phyloP scores from a whole-genome alignment of 2,113 vertebrate genomes.

The Sardina pilchardus region DNA sequence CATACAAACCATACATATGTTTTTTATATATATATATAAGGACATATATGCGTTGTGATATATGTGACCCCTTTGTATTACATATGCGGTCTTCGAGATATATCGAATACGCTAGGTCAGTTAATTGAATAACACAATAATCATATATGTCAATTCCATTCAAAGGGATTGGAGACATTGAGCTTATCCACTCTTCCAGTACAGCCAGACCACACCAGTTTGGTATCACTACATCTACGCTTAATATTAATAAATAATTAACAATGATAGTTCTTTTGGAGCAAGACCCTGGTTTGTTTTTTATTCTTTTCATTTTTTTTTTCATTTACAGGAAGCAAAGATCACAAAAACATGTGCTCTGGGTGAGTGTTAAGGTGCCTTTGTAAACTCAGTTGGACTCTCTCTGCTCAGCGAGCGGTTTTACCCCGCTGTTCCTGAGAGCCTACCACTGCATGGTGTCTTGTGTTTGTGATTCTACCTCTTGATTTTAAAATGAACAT shows the following conservation, averaged over 20 bases:
- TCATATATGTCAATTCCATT: slow-evolving; percentile 75
- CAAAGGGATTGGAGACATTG: slow-evolving; percentile 61
- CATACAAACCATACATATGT: slow-evolving; percentile 39
- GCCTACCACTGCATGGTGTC: slow-evolving; percentile 61
- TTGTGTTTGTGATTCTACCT: slow-evolving; percentile 71
- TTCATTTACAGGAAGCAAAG: slow-evolving; percentile 65
- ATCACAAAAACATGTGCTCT: slow-evolving; percentile 74
- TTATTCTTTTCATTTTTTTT: slow-evolving; percentile 23
- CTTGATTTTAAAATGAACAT: slow-evolving; percentile 69
- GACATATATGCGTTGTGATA: slow-evolving; percentile 67
- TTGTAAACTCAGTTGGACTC: slow-evolving; percentile 70
- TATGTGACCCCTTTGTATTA: slow-evolving; percentile 61
- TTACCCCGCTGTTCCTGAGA: slow-evolving; percentile 44
- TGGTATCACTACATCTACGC: slow-evolving; percentile 65
- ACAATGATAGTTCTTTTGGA: slow-evolving; percentile 69
- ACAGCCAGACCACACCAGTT: slow-evolving; percentile 73
- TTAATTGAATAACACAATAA: slow-evolving; percentile 57
- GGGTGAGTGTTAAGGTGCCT: slow-evolving; percentile 77
- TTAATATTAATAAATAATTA: slow-evolving; percentile 76
- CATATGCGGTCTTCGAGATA: slow-evolving; percentile 59
- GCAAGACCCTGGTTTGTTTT: slow-evolving; percentile 76
- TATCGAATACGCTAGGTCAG: slow-evolving; percentile 60
- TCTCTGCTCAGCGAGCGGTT: slow-evolving; percentile 31
- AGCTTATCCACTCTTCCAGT: slow-evolving; percentile 69
- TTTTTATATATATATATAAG: slow-evolving; percentile 63